Base-by-base conservation (phyloP, 2,888 invertebrate species). In the Drosophila picticornis region DNA sequence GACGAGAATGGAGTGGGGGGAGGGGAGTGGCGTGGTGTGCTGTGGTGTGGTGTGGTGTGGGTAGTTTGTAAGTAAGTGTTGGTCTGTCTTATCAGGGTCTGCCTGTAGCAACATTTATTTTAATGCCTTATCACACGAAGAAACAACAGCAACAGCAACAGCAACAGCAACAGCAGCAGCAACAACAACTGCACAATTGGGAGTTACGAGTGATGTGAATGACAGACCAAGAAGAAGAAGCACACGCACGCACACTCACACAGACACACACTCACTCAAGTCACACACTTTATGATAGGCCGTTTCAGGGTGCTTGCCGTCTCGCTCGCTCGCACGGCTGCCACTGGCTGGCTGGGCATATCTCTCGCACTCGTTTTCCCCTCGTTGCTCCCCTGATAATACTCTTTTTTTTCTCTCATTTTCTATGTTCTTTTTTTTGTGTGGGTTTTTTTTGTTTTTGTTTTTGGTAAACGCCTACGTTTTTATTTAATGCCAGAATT, bases 41-140 rank as follows among this genome's bases (percentile, higher is more conserved):
- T 10, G 22, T 13, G 22, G 13, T 40, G 61, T 66, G 64, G 61
- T n/a, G 3, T 22, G 43, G 22, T 46, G 70, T 64, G 67, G 70
- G 74, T 65, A 40, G 70, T 72, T 31, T 31, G 48, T 58, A 52
- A 16, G 50, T 60, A 68, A 73, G 77, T 72, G 72, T 76, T 61
- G 34, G 71, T 72, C 55, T 64, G 80, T 75, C 77, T 89, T 90
- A 90, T 89, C 88, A 91, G 88, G 62, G 72, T 57, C 77, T 65
- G 90, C 81, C 83, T 82, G 85, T 85, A 81, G 88, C 77, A 87
- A 88, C 91, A 90, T 88, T 88, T 64, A 81, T 90, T 89, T 91
- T 87, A 90, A 85, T 89, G 80, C 86, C 91, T 90, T 89, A 90
- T 89, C 88, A 89, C 78, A 77, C 58, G 46, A 25, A 46, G 46